A percentile compares a stretch with the other conserved stretches of the same genome.
These are phyloP conservation scores for Enchytraeus crypticus DNA, from an alignment of 2,888 invertebrate species.

Conservation along the genomic window DNA sequence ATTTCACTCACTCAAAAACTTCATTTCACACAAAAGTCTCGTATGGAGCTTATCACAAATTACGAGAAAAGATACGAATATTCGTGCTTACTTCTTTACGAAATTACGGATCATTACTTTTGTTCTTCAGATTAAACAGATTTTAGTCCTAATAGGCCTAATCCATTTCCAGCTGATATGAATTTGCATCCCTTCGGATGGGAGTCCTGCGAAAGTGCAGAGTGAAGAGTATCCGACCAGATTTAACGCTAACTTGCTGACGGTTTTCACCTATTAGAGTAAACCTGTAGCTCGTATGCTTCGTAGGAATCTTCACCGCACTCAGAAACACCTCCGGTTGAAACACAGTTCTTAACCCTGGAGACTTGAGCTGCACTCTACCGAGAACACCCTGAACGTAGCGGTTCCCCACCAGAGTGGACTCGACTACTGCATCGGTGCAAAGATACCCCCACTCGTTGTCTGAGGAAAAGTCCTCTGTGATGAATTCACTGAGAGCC, in stretches of 20 bases:
- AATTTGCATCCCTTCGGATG: background rate
- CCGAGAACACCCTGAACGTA: background rate
- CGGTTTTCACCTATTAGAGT: background rate
- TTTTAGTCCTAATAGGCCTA: too few relatives aligned
- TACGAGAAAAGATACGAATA: too few relatives aligned
- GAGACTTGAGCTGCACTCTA: background rate
- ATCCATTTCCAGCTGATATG: too few relatives aligned
- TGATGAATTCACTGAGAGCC: background rate
- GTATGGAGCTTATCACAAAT: too few relatives aligned
- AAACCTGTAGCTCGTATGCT: background rate
- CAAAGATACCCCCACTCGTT: background rate
- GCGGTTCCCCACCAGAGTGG: background rate
- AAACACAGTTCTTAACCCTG: background rate
- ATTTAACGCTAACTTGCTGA: background rate
- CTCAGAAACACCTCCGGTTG: background rate
- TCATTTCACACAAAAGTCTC: too few relatives aligned
- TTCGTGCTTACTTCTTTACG: too few relatives aligned
- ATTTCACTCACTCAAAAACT: too few relatives aligned
- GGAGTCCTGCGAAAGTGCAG: background rate
- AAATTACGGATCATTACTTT: too few relatives aligned
- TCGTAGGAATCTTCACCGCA: background rate
- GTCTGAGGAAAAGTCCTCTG: background rate
- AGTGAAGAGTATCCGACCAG: background rate
- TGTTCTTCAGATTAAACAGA: too few relatives aligned
- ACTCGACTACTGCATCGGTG: background rate